These are phyloP conservation scores for Ypsolopha scabrella DNA, from an alignment of 2,888 invertebrate genomes.

Conservation along the genomic window DNA sequence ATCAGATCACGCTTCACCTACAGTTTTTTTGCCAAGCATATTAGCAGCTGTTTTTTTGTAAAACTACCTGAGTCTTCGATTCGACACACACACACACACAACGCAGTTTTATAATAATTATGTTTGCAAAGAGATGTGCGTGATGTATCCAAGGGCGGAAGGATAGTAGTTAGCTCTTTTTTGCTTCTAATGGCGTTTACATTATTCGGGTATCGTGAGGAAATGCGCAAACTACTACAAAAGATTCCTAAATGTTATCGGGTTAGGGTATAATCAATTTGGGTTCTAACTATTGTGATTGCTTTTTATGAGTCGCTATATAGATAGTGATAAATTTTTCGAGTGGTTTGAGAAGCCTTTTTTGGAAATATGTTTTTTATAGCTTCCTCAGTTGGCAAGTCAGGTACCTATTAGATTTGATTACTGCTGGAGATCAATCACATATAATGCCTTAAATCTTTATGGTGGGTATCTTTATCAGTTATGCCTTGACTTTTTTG, in stretches of 20 bases:
- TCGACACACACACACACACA: constrained; percentile 24
- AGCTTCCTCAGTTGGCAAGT: too few species aligned
- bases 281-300: constrained; percentile 1
- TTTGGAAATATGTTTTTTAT: too few species aligned
- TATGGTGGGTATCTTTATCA: too few species aligned
- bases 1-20: constrained; percentile 42
- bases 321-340: not conserved
- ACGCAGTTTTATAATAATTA: constrained; percentile 32
- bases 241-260: constrained; percentile 17
- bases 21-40: constrained; percentile 37
- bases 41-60: constrained; percentile 30
- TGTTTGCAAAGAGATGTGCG: constrained; percentile 57
- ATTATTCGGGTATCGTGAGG: constrained; percentile 43
- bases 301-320: not conserved
- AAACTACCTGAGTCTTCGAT: constrained; percentile 54
- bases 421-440: too few species aligned
- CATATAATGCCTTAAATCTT: too few species aligned
- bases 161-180: constrained; percentile 44
- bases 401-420: too few species aligned
- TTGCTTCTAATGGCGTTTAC: constrained; percentile 33
- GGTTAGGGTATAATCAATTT: constrained; percentile 11
- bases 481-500: too few species aligned
- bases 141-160: constrained; percentile 61
- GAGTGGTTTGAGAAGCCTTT: too few species aligned
- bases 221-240: constrained; percentile 43